phyloP scores from a whole-genome alignment of 53 echinoderm and acorn worm species.

The Stichopus horrens region DNA sequence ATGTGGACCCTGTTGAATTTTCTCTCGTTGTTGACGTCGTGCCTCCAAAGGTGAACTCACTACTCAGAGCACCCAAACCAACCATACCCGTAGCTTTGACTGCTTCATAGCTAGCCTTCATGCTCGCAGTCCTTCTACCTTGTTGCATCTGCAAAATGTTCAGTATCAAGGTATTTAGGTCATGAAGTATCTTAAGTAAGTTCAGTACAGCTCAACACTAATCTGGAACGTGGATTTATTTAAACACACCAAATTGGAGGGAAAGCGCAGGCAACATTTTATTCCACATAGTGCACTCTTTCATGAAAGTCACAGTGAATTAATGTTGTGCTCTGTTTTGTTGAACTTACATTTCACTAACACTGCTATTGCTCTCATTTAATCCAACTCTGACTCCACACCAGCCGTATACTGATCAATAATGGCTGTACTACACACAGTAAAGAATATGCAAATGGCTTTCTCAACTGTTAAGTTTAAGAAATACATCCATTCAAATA shows the following conservation, averaged over 20 bases:
- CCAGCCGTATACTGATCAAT: no score
- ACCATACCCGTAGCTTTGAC: conserved; percentile 86
- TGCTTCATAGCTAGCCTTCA: conserved; percentile 96
- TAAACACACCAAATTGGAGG: no score
- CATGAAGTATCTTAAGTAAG: no score
- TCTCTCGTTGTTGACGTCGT: conserved; percentile 8
- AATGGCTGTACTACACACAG: no score
- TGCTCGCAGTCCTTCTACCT: conserved; percentile 93
- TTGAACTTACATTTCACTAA: not conserved
- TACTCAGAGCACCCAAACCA: conserved; percentile 64
- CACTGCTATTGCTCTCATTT: no score
- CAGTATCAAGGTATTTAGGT: no score
- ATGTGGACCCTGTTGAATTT: conserved; percentile 32
- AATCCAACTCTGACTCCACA: no score
- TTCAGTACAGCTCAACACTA: no score
- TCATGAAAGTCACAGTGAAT: not conserved
- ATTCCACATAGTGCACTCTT: not conserved
- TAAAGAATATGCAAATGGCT: no score
- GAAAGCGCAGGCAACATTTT: not conserved
- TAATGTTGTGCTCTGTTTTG: not conserved
- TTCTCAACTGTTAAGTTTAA: no score
- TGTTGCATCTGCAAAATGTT: conserved; percentile 78
- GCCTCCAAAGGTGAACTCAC: conserved; percentile 71
- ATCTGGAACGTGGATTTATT: no score
- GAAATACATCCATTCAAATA: no score